Evolutionary conservation across 2,113 vertebrate species (phyloP), one percentile per base, ranked within the genome.

Genomic region (Corythornis cristatus): DNA sequence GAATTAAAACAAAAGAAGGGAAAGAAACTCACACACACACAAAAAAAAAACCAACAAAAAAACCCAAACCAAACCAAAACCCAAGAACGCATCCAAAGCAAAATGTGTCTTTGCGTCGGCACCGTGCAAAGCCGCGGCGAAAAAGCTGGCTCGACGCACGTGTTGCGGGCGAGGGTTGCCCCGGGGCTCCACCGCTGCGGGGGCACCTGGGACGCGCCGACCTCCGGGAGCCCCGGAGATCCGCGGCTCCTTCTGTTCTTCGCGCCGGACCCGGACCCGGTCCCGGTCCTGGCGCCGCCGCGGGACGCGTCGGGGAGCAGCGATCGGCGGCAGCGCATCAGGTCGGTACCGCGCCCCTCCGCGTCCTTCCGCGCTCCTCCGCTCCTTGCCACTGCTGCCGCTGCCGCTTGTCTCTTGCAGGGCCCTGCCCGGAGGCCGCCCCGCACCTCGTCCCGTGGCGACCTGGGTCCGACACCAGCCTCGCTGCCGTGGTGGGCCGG

Each of bases 281-380:
- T 43, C 22, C 46, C 28, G 46, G 82, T 43, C 2, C 31, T 56
- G 62, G 66, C 28, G 70, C 35, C 53, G 48, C 75, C 60, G 85
- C 54, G 90, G 83, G 93, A 89, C 80, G 57, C 64, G 46, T 17
- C 72, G 74, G 68, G 88, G 82, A 89, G 94, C 88, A 51, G 66
- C 76, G 94, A 91, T 26, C 58, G 86, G 93, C 91, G 46, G 53
- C 91, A 90, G 91, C 35, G 61, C 92, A 91, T 54, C 95, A 97
- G 96, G 96, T 97, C 88, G 93, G 96, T 96, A 93, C 86, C 77
- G 77, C 53, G 6, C 84, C 75, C 48, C 37, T 25, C 83, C 76
- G 61, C 40, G 74, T 42, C 74, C 74, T 25, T 14, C 66, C 72
- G 66, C 78, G 43, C 43, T 50, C 61, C 42, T 11, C 21, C 35